These are phyloP conservation scores for Polia nebulosa DNA, from an alignment of 2,888 invertebrate species.

Conservation along the genomic window DNA sequence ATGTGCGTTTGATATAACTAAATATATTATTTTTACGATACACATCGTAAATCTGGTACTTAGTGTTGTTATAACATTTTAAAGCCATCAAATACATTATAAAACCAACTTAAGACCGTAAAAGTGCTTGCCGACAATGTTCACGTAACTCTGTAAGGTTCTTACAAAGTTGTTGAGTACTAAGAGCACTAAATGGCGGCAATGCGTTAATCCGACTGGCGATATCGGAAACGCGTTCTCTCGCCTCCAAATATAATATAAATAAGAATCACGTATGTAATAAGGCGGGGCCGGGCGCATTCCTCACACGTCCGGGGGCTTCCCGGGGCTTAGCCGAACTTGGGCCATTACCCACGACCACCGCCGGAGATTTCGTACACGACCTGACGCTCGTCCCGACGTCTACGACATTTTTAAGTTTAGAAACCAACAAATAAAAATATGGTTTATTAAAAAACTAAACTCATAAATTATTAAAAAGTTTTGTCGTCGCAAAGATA, in stretches of 20 bases:
- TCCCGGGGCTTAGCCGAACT: conserved; percentile 86
- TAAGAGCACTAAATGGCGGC: conserved; percentile 80
- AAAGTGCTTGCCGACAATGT: conserved; percentile 68
- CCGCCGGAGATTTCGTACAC: conserved; percentile 76
- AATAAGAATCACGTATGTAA: conserved; percentile 91
- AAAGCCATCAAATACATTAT: conserved; percentile 66
- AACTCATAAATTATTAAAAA: conserved; percentile 44
- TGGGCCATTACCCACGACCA: conserved; percentile 84
- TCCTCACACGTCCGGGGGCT: conserved; percentile 88
- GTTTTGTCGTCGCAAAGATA: conserved; percentile 22
- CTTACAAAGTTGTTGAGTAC: conserved; percentile 80
- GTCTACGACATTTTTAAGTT: conserved; percentile 71
- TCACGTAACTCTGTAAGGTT: conserved; percentile 75
- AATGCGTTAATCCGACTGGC: conserved; percentile 85
- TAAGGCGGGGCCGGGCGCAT: conserved; percentile 84
- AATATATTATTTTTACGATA: conserved; percentile 56
- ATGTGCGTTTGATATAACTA: conserved; percentile 54
- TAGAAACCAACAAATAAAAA: conserved; percentile 50
- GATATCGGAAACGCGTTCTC: conserved; percentile 80
- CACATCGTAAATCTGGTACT: conserved; percentile 58
- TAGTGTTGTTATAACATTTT: conserved; percentile 58
- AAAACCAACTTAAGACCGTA: conserved; percentile 68
- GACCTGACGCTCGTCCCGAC: conserved; percentile 70
- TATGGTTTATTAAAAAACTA: conserved; percentile 56
- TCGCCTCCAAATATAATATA: conserved; percentile 85